A percentile compares a stretch with the other conserved stretches of the same genome.
phyloP scores from a whole-genome alignment of 2,797 vertebrate genomes.

The Coranthus polyacanthus region DNA sequence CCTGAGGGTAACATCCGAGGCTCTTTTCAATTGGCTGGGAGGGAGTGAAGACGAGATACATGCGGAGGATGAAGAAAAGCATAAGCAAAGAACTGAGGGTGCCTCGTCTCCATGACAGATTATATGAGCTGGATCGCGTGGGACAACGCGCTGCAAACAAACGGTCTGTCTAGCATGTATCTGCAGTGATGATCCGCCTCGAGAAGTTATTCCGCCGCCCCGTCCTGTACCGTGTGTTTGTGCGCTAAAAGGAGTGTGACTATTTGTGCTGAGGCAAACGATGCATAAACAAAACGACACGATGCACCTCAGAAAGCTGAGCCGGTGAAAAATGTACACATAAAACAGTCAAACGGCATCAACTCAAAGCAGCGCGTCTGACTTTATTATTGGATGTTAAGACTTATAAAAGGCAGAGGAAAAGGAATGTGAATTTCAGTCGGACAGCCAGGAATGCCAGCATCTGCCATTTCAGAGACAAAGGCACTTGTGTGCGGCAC shows the following conservation, averaged over 20 bases:
- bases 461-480: slow-evolving; percentile 69
- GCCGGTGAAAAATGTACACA: slow-evolving; percentile 31
- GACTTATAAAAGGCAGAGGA: slow-evolving; percentile 14
- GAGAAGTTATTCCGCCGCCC: slow-evolving; percentile 3
- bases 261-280: slow-evolving; percentile 10
- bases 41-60: not conserved
- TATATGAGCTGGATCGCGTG: slow-evolving; percentile 3
- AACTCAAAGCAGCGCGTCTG: slow-evolving; percentile 26
- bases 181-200: slow-evolving; percentile 20
- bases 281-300: slow-evolving; percentile 45
- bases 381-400: slow-evolving; percentile 5
- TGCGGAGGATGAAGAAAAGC: not conserved
- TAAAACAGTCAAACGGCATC: slow-evolving; percentile 18
- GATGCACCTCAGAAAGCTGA: slow-evolving; percentile 23
- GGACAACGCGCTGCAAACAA: slow-evolving; percentile 22
- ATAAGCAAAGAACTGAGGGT: slow-evolving; percentile 12
- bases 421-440: slow-evolving; percentile 25
- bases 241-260: slow-evolving; percentile 7
- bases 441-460: slow-evolving; percentile 50
- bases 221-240: not conserved
- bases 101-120: slow-evolving; percentile 7
- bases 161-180: slow-evolving; percentile 1
- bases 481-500: slow-evolving; percentile 62
- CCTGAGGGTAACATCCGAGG: not conserved
- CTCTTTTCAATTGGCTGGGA: too few species aligned